Base-by-base conservation (phyloP, 2,797 vertebrate genomes). In the Sebastes reedi region DNA sequence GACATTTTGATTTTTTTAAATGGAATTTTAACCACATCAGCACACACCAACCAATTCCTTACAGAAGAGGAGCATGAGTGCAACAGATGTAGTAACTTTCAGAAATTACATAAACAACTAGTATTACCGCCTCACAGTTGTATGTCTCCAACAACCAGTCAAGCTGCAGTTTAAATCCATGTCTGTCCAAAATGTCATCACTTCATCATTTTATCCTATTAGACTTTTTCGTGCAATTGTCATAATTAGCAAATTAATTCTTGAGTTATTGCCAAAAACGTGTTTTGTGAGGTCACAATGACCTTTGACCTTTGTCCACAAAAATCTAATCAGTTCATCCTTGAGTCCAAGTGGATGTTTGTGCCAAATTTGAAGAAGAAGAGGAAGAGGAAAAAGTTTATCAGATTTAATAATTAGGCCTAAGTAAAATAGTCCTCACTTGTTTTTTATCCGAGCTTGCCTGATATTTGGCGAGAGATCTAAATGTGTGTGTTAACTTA, bases 401-500 rank as follows among this genome's bases (percentile, higher is more conserved):
- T 55, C 42, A 4, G 42, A 46, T 46, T 46, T 46, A 18, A 46
- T 1, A 46, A 46, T 0, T 46, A 2, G 42, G 42, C 16, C 16
- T 18, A 18, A 46, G 42, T 46, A 46, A 8, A 46, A 46, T 46
- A 46, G 42, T 46, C 42, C 42, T 46, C 52, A n/a, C 52, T 55
- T 55, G 22, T 55, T 32, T 54, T 22, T 46, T 61, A 16, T 42
- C 16, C 5, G 10, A 6, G 3, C 22, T 65, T 27, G 8, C 8
- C n/a, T 46, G 4, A 75, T 20, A n/a, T 52, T 70, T 46, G 42
- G 42, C 0, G 50, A 52, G 50, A 52, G 4, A 32, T 64, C 4
- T 50, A 25, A 20, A 65, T 30, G 6, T 8, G 12, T 20, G 27
- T 10, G 8, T 67, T 36, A 20, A 88, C 88, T 58, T 87, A 97